Conservation (phyloP, 2,113 vertebrate species). For the Psammodynastes pulverulentus region DNA sequence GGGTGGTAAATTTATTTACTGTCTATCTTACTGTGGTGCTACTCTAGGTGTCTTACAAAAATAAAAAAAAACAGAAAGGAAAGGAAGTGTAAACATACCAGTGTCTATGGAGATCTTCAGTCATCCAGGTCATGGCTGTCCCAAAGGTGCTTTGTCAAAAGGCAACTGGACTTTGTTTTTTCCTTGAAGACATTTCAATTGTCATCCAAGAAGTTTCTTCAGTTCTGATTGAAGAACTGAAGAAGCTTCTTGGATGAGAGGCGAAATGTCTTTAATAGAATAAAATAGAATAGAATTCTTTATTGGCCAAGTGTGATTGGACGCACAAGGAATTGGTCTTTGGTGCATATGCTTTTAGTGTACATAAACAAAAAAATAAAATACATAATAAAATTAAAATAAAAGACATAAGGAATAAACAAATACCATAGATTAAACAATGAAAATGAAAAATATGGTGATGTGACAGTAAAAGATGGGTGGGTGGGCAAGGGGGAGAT, state of each 20-base stretch:
- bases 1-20: background rate
- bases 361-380: too few relatives aligned
- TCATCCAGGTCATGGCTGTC: background rate
- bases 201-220: background rate
- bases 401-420: too few relatives aligned
- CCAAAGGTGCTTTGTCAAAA: background rate
- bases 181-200: background rate
- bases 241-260: background rate
- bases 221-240: background rate
- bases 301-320: too few relatives aligned
- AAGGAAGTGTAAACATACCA: background rate
- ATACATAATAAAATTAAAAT: too few relatives aligned
- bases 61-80: background rate
- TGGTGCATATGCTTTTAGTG: too few relatives aligned
- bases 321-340: too few relatives aligned
- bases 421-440: background rate
- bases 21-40: background rate
- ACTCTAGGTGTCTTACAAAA: background rate
- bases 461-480: background rate
- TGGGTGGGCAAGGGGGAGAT: background rate
- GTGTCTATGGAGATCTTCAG: too few relatives aligned
- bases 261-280: background rate
- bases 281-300: too few relatives aligned
- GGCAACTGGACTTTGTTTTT: background rate
- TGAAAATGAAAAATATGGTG: background rate